Percentiles rank a stretch among this genome's conserved stretches.
These are phyloP conservation scores for Stylophora pistillata DNA, from an alignment of 64 coral and sea anemone genomes.

Conservation along the genomic window DNA sequence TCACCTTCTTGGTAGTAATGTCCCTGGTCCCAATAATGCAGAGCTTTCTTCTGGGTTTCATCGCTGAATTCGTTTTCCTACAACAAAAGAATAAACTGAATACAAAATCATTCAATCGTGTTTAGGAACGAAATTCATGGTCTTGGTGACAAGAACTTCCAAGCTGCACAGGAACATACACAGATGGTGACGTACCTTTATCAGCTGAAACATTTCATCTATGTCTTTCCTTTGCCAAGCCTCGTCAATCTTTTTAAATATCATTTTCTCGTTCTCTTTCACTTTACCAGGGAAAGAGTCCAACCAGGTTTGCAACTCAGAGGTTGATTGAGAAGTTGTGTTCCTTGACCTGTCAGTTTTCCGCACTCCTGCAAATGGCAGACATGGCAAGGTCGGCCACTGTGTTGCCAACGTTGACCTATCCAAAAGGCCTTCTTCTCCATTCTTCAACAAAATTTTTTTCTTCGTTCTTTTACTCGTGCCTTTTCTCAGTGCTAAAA, in stretches of 20 bases:
- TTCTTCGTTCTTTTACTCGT: neutral
- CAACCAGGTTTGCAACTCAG: neutral
- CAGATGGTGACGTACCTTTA: neutral
- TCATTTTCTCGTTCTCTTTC: neutral
- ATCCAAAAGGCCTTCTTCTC: neutral
- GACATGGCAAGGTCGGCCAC: neutral
- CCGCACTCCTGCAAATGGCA: neutral
- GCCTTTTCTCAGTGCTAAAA: neutral
- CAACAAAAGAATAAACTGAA: neutral
- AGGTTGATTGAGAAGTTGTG: neutral
- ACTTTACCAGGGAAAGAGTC: neutral
- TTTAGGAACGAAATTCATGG: too few relatives aligned
- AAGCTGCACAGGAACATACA: neutral
- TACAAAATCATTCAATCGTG: neutral
- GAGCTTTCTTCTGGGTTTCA: neutral
- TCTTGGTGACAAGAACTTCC: too few relatives aligned
- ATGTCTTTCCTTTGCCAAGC: constrained; percentile 12
- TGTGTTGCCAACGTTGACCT: neutral
- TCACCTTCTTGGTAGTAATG: constrained; percentile 32
- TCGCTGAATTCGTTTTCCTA: constrained; percentile 36
- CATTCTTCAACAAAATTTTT: neutral
- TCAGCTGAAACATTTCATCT: constrained; percentile 33
- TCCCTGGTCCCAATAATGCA: constrained; percentile 41
- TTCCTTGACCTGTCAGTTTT: neutral
- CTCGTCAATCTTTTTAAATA: constrained; percentile 23